phyloP scores from a whole-genome alignment of 2,113 vertebrate genomes.

The Sinocyclocheilus anshuiensis region DNA sequence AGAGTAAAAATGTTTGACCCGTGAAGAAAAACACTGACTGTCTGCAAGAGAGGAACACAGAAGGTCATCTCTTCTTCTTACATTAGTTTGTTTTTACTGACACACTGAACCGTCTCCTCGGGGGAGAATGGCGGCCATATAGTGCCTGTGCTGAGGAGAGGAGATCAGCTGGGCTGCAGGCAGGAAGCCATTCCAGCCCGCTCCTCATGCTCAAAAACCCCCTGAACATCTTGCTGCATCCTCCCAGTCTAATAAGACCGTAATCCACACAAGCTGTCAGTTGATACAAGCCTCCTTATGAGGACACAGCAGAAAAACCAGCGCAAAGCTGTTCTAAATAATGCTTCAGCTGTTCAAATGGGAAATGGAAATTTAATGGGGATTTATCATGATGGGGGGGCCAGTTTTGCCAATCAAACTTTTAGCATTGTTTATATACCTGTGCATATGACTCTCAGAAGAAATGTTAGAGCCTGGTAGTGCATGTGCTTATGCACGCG shows the following conservation, averaged over 20 bases:
- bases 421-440: constrained; percentile 42
- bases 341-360: constrained; percentile 70
- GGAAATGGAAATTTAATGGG: constrained; percentile 61
- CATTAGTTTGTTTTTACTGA: constrained; percentile 48
- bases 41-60: not conserved
- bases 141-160: constrained; percentile 69
- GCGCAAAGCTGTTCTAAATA: constrained; percentile 72
- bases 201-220: constrained; percentile 72
- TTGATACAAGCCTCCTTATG: constrained; percentile 79
- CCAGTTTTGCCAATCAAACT: constrained; percentile 43
- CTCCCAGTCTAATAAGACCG: constrained; percentile 78
- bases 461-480: not conserved
- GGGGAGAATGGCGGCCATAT: constrained; percentile 69
- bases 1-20: not conserved
- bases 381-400: constrained; percentile 45
- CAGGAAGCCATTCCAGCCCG: constrained; percentile 68
- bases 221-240: constrained; percentile 79
- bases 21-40: not conserved
- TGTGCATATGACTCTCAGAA: constrained; percentile 8
- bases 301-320: constrained; percentile 68
- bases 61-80: constrained; percentile 9
- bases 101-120: constrained; percentile 53
- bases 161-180: constrained; percentile 73
- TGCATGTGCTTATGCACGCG: not conserved
- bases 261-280: constrained; percentile 84